A percentile compares a stretch with the other conserved stretches of the same genome.
phyloP scores from a whole-genome alignment of 2,113 vertebrate species.

The Chloebia gouldiae region DNA sequence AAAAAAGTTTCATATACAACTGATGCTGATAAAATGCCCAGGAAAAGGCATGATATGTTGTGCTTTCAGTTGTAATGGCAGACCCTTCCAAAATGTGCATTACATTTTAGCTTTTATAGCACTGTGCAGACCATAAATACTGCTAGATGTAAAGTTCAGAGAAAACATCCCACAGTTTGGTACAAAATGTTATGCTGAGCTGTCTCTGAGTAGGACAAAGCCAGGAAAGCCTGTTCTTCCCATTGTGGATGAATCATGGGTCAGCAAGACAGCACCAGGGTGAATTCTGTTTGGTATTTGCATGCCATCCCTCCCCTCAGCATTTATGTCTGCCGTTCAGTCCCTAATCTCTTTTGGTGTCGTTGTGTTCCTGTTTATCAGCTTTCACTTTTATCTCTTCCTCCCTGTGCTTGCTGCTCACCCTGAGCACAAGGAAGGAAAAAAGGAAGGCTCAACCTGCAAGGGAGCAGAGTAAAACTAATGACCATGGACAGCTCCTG shows the following conservation, averaged over 20 bases:
- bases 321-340: not conserved
- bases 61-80: not conserved
- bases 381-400: slow-evolving; percentile 14
- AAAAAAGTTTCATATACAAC: not conserved
- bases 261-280: not conserved
- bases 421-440: not conserved
- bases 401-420: not conserved
- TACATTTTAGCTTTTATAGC: not conserved
- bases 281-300: not conserved
- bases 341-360: not conserved
- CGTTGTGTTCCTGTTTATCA: not conserved
- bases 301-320: not conserved
- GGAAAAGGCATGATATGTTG: not conserved
- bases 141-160: not conserved
- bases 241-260: not conserved
- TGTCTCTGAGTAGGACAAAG: not conserved
- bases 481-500: not conserved
- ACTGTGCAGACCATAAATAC: not conserved
- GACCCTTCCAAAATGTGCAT: not conserved
- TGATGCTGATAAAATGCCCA: not conserved
- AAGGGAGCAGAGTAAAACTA: not conserved
- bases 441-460: not conserved
- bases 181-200: not conserved
- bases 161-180: not conserved
- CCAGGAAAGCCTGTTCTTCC: not conserved